Evolutionary conservation across 2,888 invertebrate genomes (phyloP).

Genomic region (Plemyria rubiginata): DNA sequence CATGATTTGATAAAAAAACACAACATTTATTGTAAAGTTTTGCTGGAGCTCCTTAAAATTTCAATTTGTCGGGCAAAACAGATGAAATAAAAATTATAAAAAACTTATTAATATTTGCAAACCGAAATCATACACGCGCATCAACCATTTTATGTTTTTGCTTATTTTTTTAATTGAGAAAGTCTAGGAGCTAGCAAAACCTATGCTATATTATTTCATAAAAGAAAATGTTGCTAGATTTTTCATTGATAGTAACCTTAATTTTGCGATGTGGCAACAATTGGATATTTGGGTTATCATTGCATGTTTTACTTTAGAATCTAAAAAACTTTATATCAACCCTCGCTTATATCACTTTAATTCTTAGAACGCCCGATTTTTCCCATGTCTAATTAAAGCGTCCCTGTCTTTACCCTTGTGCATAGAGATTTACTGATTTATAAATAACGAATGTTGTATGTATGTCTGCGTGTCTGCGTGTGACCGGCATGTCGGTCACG

Average conservation of each 20-base stretch:
- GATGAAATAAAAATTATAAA: neutral
- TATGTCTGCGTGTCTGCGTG: slow-evolving; percentile 27
- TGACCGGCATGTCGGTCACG: slow-evolving; percentile 58
- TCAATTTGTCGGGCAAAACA: slow-evolving; percentile 3
- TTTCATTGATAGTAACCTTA: too few relatives aligned
- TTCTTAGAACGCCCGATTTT: too few relatives aligned
- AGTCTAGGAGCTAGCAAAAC: neutral
- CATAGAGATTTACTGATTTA: neutral
- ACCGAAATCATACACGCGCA: neutral
- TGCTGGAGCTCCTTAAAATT: too few relatives aligned
- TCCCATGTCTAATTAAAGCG: too few relatives aligned
- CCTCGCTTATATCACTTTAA: too few relatives aligned
- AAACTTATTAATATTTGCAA: neutral
- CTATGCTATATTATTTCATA: neutral
- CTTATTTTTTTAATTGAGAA: neutral
- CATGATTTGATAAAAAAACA: neutral
- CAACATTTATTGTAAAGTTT: too few relatives aligned
- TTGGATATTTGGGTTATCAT: too few relatives aligned
- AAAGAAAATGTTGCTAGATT: neutral
- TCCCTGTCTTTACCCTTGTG: neutral
- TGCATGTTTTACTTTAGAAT: too few relatives aligned
- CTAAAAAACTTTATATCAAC: too few relatives aligned
- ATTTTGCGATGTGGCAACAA: too few relatives aligned
- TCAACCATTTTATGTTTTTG: too few relatives aligned
- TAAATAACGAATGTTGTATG: neutral